These are phyloP conservation scores for Oncorhynchus kisutch DNA, from an alignment of 2,113 vertebrate species.

Conservation along the genomic window DNA sequence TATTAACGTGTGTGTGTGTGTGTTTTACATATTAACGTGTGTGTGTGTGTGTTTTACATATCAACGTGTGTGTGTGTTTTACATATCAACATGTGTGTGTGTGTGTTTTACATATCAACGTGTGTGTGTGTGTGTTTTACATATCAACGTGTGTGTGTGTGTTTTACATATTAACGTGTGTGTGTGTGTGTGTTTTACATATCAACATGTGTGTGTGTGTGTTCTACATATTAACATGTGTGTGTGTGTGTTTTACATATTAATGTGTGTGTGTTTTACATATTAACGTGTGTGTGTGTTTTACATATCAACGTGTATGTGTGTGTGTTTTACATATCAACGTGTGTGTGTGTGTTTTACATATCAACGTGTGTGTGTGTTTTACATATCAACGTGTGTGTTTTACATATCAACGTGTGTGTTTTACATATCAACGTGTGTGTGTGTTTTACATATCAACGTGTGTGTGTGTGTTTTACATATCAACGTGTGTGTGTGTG, in stretches of 20 bases:
- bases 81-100: constrained; percentile 1
- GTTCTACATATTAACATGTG: background rate
- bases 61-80: too few relatives aligned
- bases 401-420: background rate
- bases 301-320: too few relatives aligned
- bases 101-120: background rate
- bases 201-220: too few relatives aligned
- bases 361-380: background rate
- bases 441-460: background rate
- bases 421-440: too few relatives aligned
- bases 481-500: constrained; percentile 21
- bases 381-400: constrained; percentile 1
- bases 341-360: constrained; percentile 21
- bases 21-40: too few relatives aligned
- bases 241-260: too few relatives aligned
- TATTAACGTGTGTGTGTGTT: background rate
- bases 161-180: too few relatives aligned
- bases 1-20: too few relatives aligned
- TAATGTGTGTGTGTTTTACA: constrained; percentile 6
- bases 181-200: constrained; percentile 20
- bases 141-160: constrained; percentile 16
- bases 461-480: background rate
- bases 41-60: too few relatives aligned
- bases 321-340: background rate
- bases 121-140: constrained; percentile 26